Evolutionary conservation across 2,797 vertebrate species (phyloP).

Genomic region (Decapterus maruadsi): DNA sequence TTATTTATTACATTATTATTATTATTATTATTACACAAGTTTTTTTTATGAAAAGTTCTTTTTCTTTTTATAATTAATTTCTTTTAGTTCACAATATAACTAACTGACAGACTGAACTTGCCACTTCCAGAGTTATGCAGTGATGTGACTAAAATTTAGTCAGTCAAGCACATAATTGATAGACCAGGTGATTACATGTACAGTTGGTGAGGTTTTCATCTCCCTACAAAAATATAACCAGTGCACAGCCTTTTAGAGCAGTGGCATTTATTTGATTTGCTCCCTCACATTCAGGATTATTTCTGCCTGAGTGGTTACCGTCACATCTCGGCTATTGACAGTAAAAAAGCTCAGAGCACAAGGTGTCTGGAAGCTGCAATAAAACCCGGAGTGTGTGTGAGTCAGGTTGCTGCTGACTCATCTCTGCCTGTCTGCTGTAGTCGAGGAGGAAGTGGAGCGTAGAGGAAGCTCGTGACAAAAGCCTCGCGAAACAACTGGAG

Average conservation of each 20-base stretch:
- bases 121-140: too few relatives aligned
- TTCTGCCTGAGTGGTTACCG: conserved; percentile 14
- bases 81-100: too few relatives aligned
- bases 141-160: too few relatives aligned
- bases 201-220: not conserved
- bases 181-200: not conserved
- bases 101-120: too few relatives aligned
- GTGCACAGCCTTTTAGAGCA: not conserved
- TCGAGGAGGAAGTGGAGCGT: conserved; percentile 64
- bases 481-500: conserved; percentile 49
- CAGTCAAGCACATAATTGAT: not conserved
- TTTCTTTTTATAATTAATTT: too few relatives aligned
- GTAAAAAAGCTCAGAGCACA: conserved; percentile 48
- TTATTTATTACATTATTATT: too few relatives aligned
- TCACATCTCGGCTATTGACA: conserved; percentile 37
- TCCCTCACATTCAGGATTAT: not conserved
- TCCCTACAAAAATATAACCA: not conserved
- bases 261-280: not conserved
- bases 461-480: conserved; percentile 75
- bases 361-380: conserved; percentile 65
- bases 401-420: conserved; percentile 75
- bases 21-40: too few relatives aligned
- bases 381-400: conserved; percentile 62
- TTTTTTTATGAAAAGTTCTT: too few relatives aligned
- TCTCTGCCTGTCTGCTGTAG: conserved; percentile 64